Conservation (phyloP, 2,113 vertebrate species). For the Chaetorhynchus papuensis region DNA sequence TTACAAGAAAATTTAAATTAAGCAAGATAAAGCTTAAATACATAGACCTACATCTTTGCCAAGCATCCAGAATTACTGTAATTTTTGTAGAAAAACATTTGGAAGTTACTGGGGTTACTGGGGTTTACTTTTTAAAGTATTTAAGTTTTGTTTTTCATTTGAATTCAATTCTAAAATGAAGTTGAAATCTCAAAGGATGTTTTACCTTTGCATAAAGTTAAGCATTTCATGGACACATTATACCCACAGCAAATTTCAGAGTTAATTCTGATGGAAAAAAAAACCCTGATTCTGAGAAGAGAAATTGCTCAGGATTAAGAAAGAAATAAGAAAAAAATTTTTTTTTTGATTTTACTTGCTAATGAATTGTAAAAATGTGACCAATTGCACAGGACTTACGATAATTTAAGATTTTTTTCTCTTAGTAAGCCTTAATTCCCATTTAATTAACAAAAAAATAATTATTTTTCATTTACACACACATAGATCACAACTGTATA, state of each 20-base stretch:
- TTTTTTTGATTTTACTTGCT: background rate
- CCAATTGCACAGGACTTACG: background rate
- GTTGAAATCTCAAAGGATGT: background rate
- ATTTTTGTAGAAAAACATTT: background rate
- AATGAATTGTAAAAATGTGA: background rate
- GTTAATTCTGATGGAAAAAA: background rate
- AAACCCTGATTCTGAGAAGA: background rate
- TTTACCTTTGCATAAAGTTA: background rate
- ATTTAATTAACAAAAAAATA: background rate
- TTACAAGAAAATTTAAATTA: background rate
- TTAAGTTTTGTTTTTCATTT: background rate
- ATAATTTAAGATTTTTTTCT: background rate
- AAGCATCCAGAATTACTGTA: background rate
- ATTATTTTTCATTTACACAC: background rate
- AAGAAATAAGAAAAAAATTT: background rate
- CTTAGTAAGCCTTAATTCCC: background rate
- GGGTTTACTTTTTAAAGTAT: background rate
- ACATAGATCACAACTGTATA: background rate
- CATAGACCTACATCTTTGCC: background rate
- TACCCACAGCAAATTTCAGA: background rate
- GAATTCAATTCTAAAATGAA: background rate
- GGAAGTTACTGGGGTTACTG: fast-evolving
- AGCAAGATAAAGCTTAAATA: background rate
- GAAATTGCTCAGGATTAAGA: background rate
- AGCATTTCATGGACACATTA: background rate